phyloP scores from a whole-genome alignment of 2,797 vertebrate species.

The Lophura swinhoii region DNA sequence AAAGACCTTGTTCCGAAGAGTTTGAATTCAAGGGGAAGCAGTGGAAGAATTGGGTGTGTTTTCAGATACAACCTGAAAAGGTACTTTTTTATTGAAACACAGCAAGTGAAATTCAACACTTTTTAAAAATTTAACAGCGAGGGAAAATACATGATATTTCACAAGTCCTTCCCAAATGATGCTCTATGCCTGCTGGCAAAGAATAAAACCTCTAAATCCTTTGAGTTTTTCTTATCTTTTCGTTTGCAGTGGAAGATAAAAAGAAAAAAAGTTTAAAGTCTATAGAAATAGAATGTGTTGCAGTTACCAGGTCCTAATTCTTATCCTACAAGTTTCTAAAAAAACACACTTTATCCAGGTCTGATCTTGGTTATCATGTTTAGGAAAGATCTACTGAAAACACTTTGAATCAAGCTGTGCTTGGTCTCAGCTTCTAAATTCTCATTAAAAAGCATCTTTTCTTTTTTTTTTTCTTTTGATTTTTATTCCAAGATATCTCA shows the following conservation, averaged over 20 bases:
- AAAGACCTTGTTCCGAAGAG: neutral
- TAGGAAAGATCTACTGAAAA: neutral
- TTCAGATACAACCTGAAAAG: neutral
- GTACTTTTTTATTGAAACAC: neutral
- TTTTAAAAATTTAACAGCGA: neutral
- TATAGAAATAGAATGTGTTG: neutral
- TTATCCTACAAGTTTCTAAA: neutral
- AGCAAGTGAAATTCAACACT: neutral
- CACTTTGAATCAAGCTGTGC: neutral
- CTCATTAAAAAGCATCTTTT: neutral
- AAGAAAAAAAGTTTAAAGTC: neutral
- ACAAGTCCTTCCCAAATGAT: neutral
- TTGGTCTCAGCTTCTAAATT: neutral
- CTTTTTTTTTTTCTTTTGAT: neutral
- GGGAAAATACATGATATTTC: neutral
- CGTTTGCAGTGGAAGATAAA: neutral
- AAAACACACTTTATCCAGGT: neutral
- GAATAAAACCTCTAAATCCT: neutral
- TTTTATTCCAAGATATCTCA: neutral
- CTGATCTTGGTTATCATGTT: neutral
- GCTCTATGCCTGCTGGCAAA: neutral
- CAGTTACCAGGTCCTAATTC: neutral
- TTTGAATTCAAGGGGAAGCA: neutral
- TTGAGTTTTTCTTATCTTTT: neutral
- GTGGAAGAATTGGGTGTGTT: neutral